Evolutionary conservation across 2,888 invertebrate species (phyloP), one percentile per base, ranked within the genome.

Genomic region (Smittia aterrima): DNA sequence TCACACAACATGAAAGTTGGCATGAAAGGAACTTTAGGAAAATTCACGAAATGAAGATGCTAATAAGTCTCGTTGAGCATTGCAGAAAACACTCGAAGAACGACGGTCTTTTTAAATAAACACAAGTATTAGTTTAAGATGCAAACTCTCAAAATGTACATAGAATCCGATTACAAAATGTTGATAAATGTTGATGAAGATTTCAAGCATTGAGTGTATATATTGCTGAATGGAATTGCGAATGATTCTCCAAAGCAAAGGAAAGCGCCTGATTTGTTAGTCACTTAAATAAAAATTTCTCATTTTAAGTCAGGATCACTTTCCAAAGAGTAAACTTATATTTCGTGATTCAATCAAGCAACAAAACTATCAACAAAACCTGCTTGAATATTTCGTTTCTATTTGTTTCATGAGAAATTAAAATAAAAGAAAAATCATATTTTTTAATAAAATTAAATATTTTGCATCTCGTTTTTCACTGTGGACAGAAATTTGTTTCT

Each of bases 201-300:
- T 6, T 47, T 16, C 16, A n/a, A 11, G n/a, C 47, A 47, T 47
- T 47, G 47, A 47, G 16, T 47, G 47, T 47, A 47, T 6, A 47
- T 47, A 47, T n/a, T 2, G 9, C 9, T n/a, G n/a, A 11, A 47
- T 11, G 38, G 38, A 38, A 38, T n/a, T 11, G 38, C 4, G 38
- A 38, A 38, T 7, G 38, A 38, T 38, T 38, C 11, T 38, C 11
- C n/a, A 38, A n/a, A 47, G n/a, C n/a, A 47, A 47, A 6, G 47
- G 47, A 47, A 47, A 47, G 47, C 47, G 47, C 47, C 47, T 47
- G 47, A 47, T 47, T 32, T 47, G 47, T 47, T 47, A 47, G 47
- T 47, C 47, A 47, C 47, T 47, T 47, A 47, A 47, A 47, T 2
- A 47, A 47, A 47, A 47, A 2, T 47, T 47, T 47, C 32, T 2